phyloP scores from a whole-genome alignment of 2,888 invertebrate species.

The Mimumesa dahlbomi region DNA sequence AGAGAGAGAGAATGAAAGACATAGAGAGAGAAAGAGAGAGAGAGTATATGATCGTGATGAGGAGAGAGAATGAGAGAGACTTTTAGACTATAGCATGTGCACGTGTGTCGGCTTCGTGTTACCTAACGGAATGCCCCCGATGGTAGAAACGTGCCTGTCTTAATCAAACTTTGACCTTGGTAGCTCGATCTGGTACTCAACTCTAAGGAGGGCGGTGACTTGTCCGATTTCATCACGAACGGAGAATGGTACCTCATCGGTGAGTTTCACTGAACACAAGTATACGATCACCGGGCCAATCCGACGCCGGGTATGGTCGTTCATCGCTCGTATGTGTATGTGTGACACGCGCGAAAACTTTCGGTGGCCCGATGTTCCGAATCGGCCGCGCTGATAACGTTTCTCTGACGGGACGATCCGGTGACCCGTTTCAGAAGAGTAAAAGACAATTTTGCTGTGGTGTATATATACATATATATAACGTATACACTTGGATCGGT shows the following conservation, averaged over 20 bases:
- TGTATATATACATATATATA: too few relatives aligned
- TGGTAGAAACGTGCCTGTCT: conserved; percentile 71
- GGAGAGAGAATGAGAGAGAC: conserved; percentile 5
- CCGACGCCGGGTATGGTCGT: neutral
- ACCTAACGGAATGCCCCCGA: conserved; percentile 56
- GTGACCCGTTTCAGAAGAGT: too few relatives aligned
- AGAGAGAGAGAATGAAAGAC: neutral
- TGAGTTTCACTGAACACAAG: conserved; percentile 81
- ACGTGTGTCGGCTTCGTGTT: conserved; percentile 51
- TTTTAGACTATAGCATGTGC: conserved; percentile 52
- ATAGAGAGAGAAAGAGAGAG: neutral
- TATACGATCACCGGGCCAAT: conserved; percentile 35
- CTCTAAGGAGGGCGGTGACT: conserved; percentile 95
- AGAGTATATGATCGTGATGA: too few relatives aligned
- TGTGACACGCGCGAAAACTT: neutral
- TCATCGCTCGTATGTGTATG: neutral
- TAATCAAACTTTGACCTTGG: conserved; percentile 79
- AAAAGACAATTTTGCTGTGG: too few relatives aligned
- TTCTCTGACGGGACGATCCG: too few relatives aligned
- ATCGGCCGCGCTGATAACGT: too few relatives aligned
- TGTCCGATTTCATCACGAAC: conserved; percentile 98
- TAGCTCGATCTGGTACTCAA: conserved; percentile 98
- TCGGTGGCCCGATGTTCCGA: too few relatives aligned
- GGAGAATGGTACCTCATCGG: conserved; percentile 99
- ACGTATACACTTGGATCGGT: too few relatives aligned